These are phyloP conservation scores for Athrips mouffetella DNA, from an alignment of 2,888 invertebrate genomes.

Conservation along the genomic window DNA sequence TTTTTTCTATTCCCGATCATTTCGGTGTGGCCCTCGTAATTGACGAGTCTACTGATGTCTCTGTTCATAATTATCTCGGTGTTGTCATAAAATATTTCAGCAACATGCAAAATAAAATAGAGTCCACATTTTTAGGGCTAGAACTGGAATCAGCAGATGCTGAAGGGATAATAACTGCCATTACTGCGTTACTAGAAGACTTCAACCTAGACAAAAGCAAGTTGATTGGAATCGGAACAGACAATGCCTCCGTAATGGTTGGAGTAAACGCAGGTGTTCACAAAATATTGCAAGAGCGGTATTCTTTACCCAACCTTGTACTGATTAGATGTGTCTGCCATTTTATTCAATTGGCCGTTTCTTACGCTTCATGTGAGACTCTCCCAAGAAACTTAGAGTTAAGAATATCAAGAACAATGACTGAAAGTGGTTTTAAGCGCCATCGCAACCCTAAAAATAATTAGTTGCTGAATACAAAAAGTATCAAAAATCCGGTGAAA, in stretches of 20 bases:
- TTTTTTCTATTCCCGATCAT: too few relatives aligned
- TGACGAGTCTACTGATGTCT: conserved; percentile 25
- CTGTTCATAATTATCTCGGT: conserved; percentile 20
- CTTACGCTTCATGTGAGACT: conserved; percentile 21
- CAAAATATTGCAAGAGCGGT: conserved; percentile 21
- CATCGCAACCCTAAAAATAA: too few relatives aligned
- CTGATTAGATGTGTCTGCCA: conserved; percentile 21
- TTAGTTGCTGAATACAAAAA: too few relatives aligned
- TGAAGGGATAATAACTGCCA: conserved; percentile 21
- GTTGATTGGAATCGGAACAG: conserved; percentile 25
- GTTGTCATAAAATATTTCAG: conserved; percentile 21
- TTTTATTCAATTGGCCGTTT: conserved; percentile 21
- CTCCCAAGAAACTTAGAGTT: conserved; percentile 15
- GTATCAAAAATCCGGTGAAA: too few relatives aligned
- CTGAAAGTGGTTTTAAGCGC: too few relatives aligned
- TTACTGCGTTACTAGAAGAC: conserved; percentile 17
- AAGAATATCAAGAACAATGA: too few relatives aligned
- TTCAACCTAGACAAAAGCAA: conserved; percentile 14
- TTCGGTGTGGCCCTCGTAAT: too few relatives aligned
- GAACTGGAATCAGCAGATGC: conserved; percentile 23
- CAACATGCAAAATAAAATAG: conserved; percentile 18
- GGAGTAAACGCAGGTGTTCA: conserved; percentile 23
- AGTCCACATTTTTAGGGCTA: conserved; percentile 22
- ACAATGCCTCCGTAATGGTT: conserved; percentile 25
- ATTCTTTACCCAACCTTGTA: conserved; percentile 21